Evolutionary conservation across 2,888 invertebrate species (phyloP).

Genomic region (Lumbricus terrestris): DNA sequence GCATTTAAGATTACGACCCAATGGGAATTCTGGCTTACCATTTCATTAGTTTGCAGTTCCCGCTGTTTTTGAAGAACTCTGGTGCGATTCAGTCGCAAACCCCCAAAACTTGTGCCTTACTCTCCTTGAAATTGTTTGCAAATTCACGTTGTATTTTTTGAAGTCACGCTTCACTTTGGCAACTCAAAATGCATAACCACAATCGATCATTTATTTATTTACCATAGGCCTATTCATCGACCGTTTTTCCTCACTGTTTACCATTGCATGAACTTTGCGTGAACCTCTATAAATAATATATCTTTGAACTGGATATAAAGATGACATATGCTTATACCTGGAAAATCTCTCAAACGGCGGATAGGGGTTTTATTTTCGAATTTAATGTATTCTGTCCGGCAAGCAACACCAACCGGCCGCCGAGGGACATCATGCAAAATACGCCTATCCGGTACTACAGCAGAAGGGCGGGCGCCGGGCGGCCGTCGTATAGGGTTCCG

Average conservation of each 20-base stretch:
- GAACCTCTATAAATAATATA: too few species aligned
- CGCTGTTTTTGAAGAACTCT: neutral
- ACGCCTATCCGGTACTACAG: neutral
- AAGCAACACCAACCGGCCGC: neutral
- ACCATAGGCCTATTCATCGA: neutral
- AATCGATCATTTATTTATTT: neutral
- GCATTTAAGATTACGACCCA: neutral
- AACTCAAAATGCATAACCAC: neutral
- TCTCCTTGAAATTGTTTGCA: neutral
- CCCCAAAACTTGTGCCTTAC: neutral
- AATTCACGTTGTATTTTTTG: too few species aligned
- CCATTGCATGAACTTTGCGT: neutral
- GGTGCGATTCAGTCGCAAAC: neutral
- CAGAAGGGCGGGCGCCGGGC: slow-evolving; percentile 3
- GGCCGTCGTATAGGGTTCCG: neutral
- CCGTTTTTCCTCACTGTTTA: neutral
- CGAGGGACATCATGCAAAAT: neutral
- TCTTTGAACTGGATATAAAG: neutral
- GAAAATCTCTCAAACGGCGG: neutral
- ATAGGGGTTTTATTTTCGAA: neutral
- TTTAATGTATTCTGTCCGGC: neutral
- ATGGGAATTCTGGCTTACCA: neutral
- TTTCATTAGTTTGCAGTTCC: neutral
- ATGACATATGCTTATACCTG: neutral
- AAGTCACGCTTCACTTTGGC: too few species aligned